Percentiles rank a stretch among this genome's conserved stretches.
Evolutionary conservation across 2,888 invertebrate species (phyloP).

Genomic region (Macroteleia sp.): DNA sequence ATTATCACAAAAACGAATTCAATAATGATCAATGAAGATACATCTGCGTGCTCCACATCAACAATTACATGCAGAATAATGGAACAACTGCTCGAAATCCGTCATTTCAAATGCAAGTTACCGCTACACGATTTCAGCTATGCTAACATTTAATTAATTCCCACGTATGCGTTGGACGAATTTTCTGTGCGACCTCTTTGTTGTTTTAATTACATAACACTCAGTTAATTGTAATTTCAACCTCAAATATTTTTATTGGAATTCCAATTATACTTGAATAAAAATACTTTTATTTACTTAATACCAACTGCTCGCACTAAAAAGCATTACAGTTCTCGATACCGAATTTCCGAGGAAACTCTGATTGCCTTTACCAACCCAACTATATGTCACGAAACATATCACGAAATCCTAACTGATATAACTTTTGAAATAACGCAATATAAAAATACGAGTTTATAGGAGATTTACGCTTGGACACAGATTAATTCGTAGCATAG

Average conservation of each 20-base stretch:
- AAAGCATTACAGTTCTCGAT: no score
- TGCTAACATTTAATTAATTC: slow-evolving; percentile 44
- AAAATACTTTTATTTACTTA: no score
- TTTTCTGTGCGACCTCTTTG: slow-evolving; percentile 29
- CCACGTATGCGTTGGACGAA: slow-evolving; percentile 15
- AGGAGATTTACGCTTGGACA: slow-evolving; percentile 19
- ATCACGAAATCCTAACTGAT: slow-evolving; percentile 1
- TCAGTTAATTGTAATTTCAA: slow-evolving; percentile 18
- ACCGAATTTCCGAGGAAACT: no score
- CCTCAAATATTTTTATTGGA: background rate
- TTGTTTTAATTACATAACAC: slow-evolving; percentile 25
- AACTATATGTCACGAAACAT: no score
- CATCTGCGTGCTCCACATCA: slow-evolving; percentile 27
- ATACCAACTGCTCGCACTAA: no score
- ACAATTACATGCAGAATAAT: slow-evolving; percentile 28
- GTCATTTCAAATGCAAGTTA: slow-evolving; percentile 40
- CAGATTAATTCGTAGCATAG: slow-evolving; percentile 19
- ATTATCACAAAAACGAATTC: slow-evolving; percentile 30
- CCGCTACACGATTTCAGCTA: slow-evolving; percentile 23
- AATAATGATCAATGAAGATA: slow-evolving; percentile 42
- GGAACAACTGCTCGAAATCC: slow-evolving; percentile 43
- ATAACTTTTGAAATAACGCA: slow-evolving; percentile 11
- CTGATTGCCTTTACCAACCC: no score
- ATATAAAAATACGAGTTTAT: slow-evolving; percentile 33
- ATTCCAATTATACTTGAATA: no score